phyloP scores from a whole-genome alignment of 2,797 vertebrate species.

The Malurus splendens region DNA sequence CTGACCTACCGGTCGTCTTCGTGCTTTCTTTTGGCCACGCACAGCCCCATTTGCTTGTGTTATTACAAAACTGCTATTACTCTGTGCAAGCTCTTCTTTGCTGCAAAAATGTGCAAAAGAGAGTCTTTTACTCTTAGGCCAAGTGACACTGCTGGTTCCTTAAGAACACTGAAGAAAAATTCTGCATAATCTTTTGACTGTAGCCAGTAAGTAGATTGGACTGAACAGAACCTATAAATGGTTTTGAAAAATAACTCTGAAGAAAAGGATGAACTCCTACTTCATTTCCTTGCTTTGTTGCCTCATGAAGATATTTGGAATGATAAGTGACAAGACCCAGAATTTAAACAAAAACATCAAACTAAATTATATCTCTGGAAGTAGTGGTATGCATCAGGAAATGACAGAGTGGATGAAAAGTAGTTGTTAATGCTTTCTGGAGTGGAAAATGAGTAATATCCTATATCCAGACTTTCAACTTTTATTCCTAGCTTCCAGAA shows the following conservation, averaged over 20 bases:
- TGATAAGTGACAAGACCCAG: neutral
- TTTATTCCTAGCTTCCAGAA: neutral
- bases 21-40: neutral
- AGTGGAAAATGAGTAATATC: neutral
- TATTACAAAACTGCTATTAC: neutral
- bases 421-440: neutral
- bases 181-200: neutral
- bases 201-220: neutral
- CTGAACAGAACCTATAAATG: neutral
- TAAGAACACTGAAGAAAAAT: neutral
- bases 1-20: neutral
- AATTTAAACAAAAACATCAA: slow-evolving; percentile 31
- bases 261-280: neutral
- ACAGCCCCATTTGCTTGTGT: neutral
- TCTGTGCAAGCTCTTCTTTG: neutral
- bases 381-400: slow-evolving; percentile 12
- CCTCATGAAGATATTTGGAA: slow-evolving; percentile 8
- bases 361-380: slow-evolving; percentile 12
- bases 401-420: slow-evolving; percentile 10
- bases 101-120: neutral
- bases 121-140: neutral
- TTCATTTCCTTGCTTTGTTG: slow-evolving; percentile 5
- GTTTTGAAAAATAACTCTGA: neutral
- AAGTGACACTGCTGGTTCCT: neutral
- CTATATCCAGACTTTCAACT: neutral